These are phyloP conservation scores for Melangyna quadrimaculata DNA, from an alignment of 2,888 invertebrate genomes.

Conservation along the genomic window DNA sequence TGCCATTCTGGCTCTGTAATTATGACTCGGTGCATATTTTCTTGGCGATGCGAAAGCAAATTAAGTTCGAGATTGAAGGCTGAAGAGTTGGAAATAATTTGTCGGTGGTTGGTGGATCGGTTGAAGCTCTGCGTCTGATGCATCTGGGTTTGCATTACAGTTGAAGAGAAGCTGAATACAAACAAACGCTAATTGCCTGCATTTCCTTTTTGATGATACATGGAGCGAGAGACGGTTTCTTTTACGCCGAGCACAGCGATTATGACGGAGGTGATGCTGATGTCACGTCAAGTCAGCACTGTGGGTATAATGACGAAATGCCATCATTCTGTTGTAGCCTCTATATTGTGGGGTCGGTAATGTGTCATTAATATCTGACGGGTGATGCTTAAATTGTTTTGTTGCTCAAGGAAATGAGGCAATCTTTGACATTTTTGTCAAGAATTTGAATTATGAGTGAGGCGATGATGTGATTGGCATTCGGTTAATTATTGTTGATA, in stretches of 20 bases:
- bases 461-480: conserved; percentile 8
- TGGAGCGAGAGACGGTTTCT: not conserved
- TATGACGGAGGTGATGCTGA: conserved; percentile 19
- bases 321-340: too few relatives aligned
- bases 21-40: conserved; percentile 63
- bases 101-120: conserved; percentile 25
- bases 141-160: not conserved
- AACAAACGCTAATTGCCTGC: conserved; percentile 41
- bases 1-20: conserved; percentile 61
- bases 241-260: not conserved
- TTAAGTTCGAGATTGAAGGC: conserved; percentile 35
- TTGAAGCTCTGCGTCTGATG: not conserved
- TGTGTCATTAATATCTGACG: conserved; percentile 10
- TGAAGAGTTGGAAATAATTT: conserved; percentile 35
- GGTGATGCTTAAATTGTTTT: conserved; percentile 7
- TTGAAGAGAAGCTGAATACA: conserved; percentile 12
- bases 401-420: conserved; percentile 25
- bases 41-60: conserved; percentile 33
- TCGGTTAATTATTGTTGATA: conserved; percentile 23
- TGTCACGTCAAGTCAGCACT: conserved; percentile 3
- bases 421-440: conserved; percentile 45
- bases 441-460: conserved; percentile 27
- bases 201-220: conserved; percentile 42
- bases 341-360: not conserved
- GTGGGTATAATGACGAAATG: conserved; percentile 19